Evolutionary conservation across 2,797 vertebrate genomes (phyloP).

Genomic region (Dendrocincla fuliginosa): DNA sequence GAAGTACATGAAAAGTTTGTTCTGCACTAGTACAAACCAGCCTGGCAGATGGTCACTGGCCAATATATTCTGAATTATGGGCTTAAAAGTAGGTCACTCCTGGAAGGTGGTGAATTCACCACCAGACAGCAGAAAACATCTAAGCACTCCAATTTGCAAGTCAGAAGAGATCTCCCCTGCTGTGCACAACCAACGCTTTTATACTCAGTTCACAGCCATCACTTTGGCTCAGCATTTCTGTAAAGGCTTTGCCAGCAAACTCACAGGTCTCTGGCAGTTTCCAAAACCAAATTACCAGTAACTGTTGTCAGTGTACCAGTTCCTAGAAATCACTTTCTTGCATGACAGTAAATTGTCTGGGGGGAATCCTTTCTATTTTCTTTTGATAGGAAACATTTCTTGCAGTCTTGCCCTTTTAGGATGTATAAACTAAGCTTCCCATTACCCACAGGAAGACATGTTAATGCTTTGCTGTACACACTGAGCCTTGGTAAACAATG

Average conservation of each 20-base stretch:
- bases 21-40: not conserved
- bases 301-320: not conserved
- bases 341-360: not conserved
- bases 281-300: not conserved
- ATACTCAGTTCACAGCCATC: not conserved
- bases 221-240: not conserved
- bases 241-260: not conserved
- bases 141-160: not conserved
- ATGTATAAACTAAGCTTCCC: not conserved
- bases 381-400: not conserved
- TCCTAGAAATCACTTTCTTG: not conserved
- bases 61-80: not conserved
- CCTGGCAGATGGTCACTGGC: not conserved
- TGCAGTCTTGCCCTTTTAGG: not conserved
- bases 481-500: not conserved
- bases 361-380: not conserved
- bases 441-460: not conserved
- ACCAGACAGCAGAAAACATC: not conserved
- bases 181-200: not conserved
- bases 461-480: not conserved
- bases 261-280: not conserved
- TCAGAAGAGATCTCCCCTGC: not conserved
- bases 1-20: not conserved
- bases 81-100: constrained; percentile 6
- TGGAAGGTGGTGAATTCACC: not conserved